Percentiles rank a stretch among this genome's conserved stretches.
phyloP scores from a whole-genome alignment of 2,797 vertebrate species.

The Oreortyx pictus region DNA sequence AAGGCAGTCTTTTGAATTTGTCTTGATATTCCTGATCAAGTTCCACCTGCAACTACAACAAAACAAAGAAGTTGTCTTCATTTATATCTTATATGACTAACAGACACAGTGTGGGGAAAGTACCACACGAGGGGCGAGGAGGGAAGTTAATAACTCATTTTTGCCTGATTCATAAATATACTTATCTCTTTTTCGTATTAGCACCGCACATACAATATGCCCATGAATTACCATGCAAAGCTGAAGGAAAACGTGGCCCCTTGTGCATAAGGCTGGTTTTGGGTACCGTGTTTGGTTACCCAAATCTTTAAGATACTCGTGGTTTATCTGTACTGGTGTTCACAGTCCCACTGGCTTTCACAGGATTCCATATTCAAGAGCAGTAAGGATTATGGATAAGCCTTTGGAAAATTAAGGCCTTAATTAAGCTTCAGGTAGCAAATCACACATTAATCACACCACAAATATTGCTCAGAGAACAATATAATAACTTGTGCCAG shows the following conservation, averaged over 20 bases:
- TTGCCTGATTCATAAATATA: not conserved
- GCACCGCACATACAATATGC: not conserved
- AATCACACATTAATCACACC: slow-evolving; percentile 26
- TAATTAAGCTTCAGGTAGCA: slow-evolving; percentile 17
- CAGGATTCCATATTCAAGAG: not conserved
- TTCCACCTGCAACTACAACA: slow-evolving; percentile 90
- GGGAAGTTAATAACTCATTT: not conserved
- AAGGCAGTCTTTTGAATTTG: slow-evolving; percentile 95
- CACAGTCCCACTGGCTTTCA: slow-evolving; percentile 28
- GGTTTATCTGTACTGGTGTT: not conserved
- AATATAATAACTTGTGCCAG: slow-evolving; percentile 51
- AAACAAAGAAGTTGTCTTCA: slow-evolving; percentile 64
- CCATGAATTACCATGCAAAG: slow-evolving; percentile 53
- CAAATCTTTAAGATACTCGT: not conserved
- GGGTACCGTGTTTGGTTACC: not conserved
- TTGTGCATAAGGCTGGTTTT: slow-evolving; percentile 1
- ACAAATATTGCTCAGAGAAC: slow-evolving; percentile 40
- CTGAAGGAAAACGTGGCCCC: not conserved
- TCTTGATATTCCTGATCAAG: slow-evolving; percentile 99
- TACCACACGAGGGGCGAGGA: not conserved
- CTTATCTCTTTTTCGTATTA: not conserved
- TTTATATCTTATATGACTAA: not conserved
- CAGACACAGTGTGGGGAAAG: not conserved
- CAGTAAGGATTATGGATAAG: slow-evolving; percentile 22
- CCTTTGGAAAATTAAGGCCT: slow-evolving; percentile 37